Base-by-base conservation (phyloP, 2,797 vertebrate genomes). In the Phrynocephalus forsythii region DNA sequence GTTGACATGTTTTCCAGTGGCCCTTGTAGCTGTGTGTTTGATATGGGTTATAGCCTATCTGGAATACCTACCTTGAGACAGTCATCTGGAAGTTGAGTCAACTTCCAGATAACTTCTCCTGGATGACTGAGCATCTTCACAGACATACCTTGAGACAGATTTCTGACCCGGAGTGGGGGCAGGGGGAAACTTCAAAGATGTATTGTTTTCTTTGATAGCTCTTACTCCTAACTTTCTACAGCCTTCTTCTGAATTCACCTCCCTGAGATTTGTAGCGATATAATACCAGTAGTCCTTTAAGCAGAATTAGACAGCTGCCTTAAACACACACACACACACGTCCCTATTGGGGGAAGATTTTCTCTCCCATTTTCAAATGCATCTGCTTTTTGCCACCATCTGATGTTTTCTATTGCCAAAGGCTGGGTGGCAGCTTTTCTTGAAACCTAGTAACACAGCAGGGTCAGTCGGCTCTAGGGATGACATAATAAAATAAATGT, bases 131-230 rank as follows among this genome's bases (percentile, higher is more conserved):
- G 38, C 38, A 44, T 44, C 38, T 44, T 44, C 38, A 44, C 38
- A 44, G 38, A 44, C 38, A 44, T 5, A 44, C 38, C 38, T 44
- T 44, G 38, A 4, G 38, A 44, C 38, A 44, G 38, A 44, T 44
- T 44, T 33, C 33, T 33, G 33, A 33, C 33, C 33, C 33, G 33
- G 33, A 33, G 33, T 33, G 33, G 33, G 33, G 33, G 33, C 33
- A 33, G 33, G 33, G 33, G 33, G 33, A 33, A n/a, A 38, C 30
- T 71, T 30, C n/a, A 44, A 44, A 44, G 38, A 44, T 44, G 3
- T 44, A 44, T 5, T 5, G 4, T 9, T 87, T 92, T 86, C 50
- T 79, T 92, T 87, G 77, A 28, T 85, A 67, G 66, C 60, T 84
- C 87, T 87, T 82, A 82, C 28, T 86, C 84, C 82, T 4, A 6